Conservation (phyloP, 1,140 invertebrate species). For the Drosophila kohkoa region DNA sequence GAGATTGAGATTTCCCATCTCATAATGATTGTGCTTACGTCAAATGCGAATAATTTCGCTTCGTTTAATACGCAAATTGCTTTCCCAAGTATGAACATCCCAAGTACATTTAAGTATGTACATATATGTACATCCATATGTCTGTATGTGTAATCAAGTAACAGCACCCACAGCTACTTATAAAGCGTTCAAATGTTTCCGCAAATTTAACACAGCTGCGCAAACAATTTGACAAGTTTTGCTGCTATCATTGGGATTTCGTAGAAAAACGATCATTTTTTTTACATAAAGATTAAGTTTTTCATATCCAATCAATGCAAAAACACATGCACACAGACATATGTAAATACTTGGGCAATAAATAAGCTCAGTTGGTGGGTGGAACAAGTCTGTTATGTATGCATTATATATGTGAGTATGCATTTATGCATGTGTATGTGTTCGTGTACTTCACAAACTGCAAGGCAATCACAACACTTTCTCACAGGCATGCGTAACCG, state of each 20-base stretch:
- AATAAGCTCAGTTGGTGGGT: neutral
- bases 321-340: neutral
- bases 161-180: neutral
- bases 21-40: conserved; percentile 26
- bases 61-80: conserved; percentile 37
- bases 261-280: neutral
- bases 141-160: neutral
- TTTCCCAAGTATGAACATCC: neutral
- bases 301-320: neutral
- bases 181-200: conserved; percentile 13
- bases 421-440: neutral
- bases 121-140: neutral
- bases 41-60: conserved; percentile 50
- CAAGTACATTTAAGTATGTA: neutral
- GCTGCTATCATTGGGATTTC: neutral
- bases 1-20: conserved; percentile 25
- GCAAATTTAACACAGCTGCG: conserved; percentile 41
- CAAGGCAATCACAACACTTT: conserved; percentile 1
- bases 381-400: conserved; percentile 4
- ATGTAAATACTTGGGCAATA: neutral
- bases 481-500: conserved; percentile 13
- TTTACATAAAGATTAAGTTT: neutral
- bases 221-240: conserved; percentile 31
- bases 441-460: neutral
- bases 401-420: neutral